Evolutionary conservation across 2,797 vertebrate species (phyloP).

Genomic region (Xenentodon cancila): DNA sequence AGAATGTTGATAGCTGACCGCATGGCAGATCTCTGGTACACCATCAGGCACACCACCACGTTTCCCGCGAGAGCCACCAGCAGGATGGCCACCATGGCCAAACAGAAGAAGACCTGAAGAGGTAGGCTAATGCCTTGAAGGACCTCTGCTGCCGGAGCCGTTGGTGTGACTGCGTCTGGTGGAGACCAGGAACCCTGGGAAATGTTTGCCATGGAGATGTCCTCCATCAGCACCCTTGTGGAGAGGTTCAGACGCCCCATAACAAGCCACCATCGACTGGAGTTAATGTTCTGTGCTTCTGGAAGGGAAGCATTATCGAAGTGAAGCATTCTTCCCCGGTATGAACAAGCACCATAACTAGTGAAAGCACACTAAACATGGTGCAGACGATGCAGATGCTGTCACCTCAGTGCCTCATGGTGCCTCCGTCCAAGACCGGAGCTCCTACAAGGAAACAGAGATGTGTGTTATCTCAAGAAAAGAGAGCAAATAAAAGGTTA

Average conservation of each 20-base stretch:
- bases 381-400: slow-evolving; percentile 10
- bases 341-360: slow-evolving; percentile 57
- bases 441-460: slow-evolving; percentile 46
- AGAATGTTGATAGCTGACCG: slow-evolving; percentile 98
- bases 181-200: slow-evolving; percentile 52
- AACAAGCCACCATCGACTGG: slow-evolving; percentile 76
- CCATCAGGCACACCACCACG: slow-evolving; percentile 97
- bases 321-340: slow-evolving; percentile 85
- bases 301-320: slow-evolving; percentile 78
- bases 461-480: not conserved
- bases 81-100: slow-evolving; percentile 88
- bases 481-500: not conserved
- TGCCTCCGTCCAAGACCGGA: slow-evolving; percentile 37
- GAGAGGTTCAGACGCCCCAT: slow-evolving; percentile 84
- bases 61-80: slow-evolving; percentile 93
- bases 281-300: slow-evolving; percentile 79
- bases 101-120: slow-evolving; percentile 92
- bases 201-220: slow-evolving; percentile 62
- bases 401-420: slow-evolving; percentile 10
- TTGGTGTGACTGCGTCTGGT: slow-evolving; percentile 60
- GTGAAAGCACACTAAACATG: slow-evolving; percentile 42
- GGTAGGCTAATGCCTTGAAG: slow-evolving; percentile 84
- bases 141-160: slow-evolving; percentile 65
- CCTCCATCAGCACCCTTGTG: slow-evolving; percentile 60
- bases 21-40: slow-evolving; percentile 98